Conservation (phyloP, 2,888 invertebrate genomes). For the Heliothis peltigera region DNA sequence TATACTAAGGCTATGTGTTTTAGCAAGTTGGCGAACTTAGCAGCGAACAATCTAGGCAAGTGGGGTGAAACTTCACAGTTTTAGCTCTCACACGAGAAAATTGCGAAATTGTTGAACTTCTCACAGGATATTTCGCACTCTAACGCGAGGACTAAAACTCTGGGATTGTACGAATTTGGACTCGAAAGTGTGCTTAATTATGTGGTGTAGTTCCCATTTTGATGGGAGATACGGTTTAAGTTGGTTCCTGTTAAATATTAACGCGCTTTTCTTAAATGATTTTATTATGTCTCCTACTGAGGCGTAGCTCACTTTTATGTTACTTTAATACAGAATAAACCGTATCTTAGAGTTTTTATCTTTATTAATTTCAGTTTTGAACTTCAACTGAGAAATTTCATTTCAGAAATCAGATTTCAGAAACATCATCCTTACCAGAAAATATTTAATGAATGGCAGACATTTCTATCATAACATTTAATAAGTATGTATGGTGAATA, state of each 20-base stretch:
- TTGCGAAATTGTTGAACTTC: conserved; percentile 51
- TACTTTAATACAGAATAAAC: background rate
- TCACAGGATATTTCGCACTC: conserved; percentile 27
- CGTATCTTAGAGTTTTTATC: background rate
- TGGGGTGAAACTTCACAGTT: conserved; percentile 57
- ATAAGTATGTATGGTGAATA: too few species aligned
- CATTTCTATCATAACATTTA: too few species aligned
- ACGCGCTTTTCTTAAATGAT: background rate
- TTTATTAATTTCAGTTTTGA: background rate
- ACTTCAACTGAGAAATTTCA: too few species aligned
- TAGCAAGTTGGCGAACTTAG: conserved; percentile 39
- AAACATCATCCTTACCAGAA: too few species aligned
- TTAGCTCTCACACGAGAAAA: conserved; percentile 47
- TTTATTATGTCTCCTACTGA: background rate
- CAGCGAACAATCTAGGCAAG: conserved; percentile 48
- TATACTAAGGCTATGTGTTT: conserved; percentile 25
- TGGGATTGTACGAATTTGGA: conserved; percentile 29
- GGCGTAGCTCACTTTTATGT: conserved; percentile 7
- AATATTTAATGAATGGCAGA: too few species aligned
- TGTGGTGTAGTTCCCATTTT: conserved; percentile 16
- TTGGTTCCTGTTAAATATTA: conserved; percentile 25
- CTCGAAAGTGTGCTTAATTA: conserved; percentile 38
- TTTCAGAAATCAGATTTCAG: too few species aligned
- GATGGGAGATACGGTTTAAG: conserved; percentile 2
- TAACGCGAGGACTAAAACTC: conserved; percentile 34